Base-by-base conservation (phyloP, 2,113 vertebrate species). In the Procapra przewalskii region DNA sequence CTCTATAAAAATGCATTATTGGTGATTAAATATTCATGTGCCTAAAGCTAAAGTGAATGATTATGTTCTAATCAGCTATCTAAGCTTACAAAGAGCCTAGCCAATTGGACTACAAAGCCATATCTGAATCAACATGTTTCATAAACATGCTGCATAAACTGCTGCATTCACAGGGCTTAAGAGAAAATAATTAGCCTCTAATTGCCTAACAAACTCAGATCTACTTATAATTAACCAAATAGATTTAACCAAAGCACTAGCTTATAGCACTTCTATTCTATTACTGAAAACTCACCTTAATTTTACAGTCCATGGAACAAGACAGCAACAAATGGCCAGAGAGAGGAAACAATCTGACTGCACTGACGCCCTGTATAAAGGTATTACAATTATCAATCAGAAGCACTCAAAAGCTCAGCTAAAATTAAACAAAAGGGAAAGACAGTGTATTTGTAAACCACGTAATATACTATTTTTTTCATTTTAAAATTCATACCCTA, bases 221-320 rank as follows among this genome's bases (percentile, higher is more conserved):
- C 88, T 93, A 92, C 62, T 96, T 94, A 91, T 97, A 96, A 92
- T 84, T 90, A 91, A 84, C 40, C n/a, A 40, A 87, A 93, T 0
- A 91, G 60, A 93, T n/a, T 94, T 96, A 88, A 96, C 17, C 40
- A 77, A 91, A 92, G n/a, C 16, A 75, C 71, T 91, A 83, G 86
- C 17, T 93, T 62, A 64, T 14, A 67, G 59, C 15, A 48, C 16
- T 75, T 29, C 50, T 77, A 29, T 52, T 71, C 43, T 88, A 45
- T 81, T 19, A 96, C n/a, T 64, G 84, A 97, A 79, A 97, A 93
- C 98, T 98, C 98, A 99, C 99, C 99, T 99, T 99, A 98, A 99
- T 99, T 98, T 99, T 99, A 98, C 99, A 99, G 98, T 99, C 99
- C 99, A 99, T 99, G 95, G 99, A 99, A 97, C 98, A 99, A 95